Evolutionary conservation across 2,888 invertebrate genomes (phyloP), one percentile per base, ranked within the genome.

Genomic region (Drosophila atripex): DNA sequence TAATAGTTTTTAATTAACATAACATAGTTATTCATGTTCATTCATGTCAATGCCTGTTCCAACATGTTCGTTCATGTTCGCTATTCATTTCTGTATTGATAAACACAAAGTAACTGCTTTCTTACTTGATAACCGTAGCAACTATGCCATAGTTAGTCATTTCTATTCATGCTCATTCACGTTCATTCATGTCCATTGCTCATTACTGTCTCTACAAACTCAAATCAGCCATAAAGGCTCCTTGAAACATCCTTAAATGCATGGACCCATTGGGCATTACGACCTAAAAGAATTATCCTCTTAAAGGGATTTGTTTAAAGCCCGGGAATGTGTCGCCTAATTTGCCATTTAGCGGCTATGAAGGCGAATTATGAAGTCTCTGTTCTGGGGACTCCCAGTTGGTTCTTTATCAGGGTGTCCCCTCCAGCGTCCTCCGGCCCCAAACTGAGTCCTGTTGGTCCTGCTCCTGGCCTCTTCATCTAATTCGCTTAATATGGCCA

Each of bases 401-500:
- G 52, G 30, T 66, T 38, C 64, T 69, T 78, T 78, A 82, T 87
- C 76, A 76, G 68, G 54, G 38, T 23, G 16, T 69, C 35, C 49
- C 50, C 54, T 18, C 64, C 46, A 39, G 39, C 32, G 43, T 16
- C 39, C 8, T 39, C 32, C 30, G 2, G 18, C 18, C 18, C 18
- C 18, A 1, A 2, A 18, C 21, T 23, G 21, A 23, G 4, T 23
- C 21, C 21, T 23, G 21, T 23, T 39, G 16, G 6, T 3, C 14
- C 45, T 45, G 14, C 11, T 23, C 9, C 18, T 14, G 18, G 39
- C n/a, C 35, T 11, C 35, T 61, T 53, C 70, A 46, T 65, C 83
- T 89, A 89, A 88, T 88, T 88, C 89, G 80, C 78, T 71, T 88
- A 89, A 88, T 88, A 84, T 80, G 80, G 75, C 76, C 65, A 74